Evolutionary conservation across 2,113 vertebrate species (phyloP), one percentile per base, ranked within the genome.

Genomic region (Dunckerocampus dactyliophorus): DNA sequence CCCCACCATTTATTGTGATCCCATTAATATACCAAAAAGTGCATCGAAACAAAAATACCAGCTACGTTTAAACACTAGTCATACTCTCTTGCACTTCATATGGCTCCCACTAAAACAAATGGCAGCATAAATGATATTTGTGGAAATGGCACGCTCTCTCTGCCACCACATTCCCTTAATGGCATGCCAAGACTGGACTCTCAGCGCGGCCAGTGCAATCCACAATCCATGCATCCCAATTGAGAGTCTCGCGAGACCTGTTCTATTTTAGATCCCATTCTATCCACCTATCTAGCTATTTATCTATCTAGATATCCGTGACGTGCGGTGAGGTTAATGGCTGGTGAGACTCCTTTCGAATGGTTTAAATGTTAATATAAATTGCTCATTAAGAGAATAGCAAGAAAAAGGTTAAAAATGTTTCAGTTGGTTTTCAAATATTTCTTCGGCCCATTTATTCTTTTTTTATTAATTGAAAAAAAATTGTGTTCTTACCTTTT

Each of bases 131-230:
- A 12, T 55, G 16, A 13, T 47, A 5, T 42, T 54, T 63, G 54
- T 31, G 54, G 22, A n/a, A 3, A 55, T 67, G 17, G n/a, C 34
- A 14, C 47, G 47, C 47, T 65, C 34, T 60, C 51, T 20, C n/a
- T 6, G 45, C 37, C 59, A 62, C 39, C 50, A 48, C 37, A 49
- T 43, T 52, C 43, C 69, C 22, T 63, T 16, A 4, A 71, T 16
- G 14, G 24, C 13, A 59, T 53, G 2, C 63, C 73, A 71, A 43
- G 46, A 16, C 39, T 28, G 34, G 59, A 59, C 65, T 47, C 4
- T 54, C 20, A 19, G 63, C 0, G 20, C 1, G 0, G 17, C 24
- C 49, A 67, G 12, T 49, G 15, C 24, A n/a, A 42, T 46, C 59
- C 28, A 20, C 55, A 57, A 17, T 52, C 7, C 22, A 12, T 72